Evolutionary conservation across 1,140 invertebrate genomes (phyloP).

Genomic region (Drosophila pectinifera): DNA sequence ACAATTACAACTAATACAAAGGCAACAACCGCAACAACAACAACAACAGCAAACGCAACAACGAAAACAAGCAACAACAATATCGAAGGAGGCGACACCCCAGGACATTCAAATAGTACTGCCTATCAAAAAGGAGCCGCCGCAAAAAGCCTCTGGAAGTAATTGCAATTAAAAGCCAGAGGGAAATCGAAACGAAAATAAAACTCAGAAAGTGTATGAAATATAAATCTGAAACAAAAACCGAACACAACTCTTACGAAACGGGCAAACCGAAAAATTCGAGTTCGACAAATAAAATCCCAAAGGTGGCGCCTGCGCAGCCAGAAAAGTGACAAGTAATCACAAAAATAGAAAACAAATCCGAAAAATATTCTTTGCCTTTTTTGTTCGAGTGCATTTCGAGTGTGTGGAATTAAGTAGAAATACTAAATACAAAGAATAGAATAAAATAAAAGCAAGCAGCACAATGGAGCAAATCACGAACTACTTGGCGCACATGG

Average conservation of each 20-base stretch:
- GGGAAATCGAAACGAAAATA: slow-evolving; percentile 1
- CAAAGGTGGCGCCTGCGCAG: slow-evolving; percentile 24
- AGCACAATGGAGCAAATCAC: slow-evolving; percentile 69
- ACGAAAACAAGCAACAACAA: slow-evolving; percentile 16
- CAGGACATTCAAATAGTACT: slow-evolving; percentile 36
- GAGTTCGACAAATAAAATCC: neutral
- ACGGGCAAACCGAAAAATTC: neutral
- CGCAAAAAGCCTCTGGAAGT: slow-evolving; percentile 8
- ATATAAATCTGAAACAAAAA: neutral
- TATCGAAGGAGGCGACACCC: slow-evolving; percentile 13
- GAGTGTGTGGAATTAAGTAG: slow-evolving; percentile 4
- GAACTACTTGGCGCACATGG: slow-evolving; percentile 71
- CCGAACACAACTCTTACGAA: neutral
- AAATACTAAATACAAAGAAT: neutral
- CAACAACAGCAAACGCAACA: slow-evolving; percentile 10
- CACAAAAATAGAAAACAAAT: slow-evolving; percentile 1
- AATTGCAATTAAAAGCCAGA: neutral
- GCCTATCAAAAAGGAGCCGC: slow-evolving; percentile 13
- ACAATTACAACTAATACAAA: slow-evolving; percentile 27
- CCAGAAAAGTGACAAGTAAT: slow-evolving; percentile 1
- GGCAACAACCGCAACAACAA: slow-evolving; percentile 20
- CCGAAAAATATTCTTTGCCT: slow-evolving; percentile 14
- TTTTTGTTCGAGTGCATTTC: slow-evolving; percentile 55
- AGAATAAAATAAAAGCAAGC: slow-evolving; percentile 2
- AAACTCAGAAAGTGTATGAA: neutral